phyloP scores from a whole-genome alignment of 2,797 vertebrate species.

The Ara ararauna region DNA sequence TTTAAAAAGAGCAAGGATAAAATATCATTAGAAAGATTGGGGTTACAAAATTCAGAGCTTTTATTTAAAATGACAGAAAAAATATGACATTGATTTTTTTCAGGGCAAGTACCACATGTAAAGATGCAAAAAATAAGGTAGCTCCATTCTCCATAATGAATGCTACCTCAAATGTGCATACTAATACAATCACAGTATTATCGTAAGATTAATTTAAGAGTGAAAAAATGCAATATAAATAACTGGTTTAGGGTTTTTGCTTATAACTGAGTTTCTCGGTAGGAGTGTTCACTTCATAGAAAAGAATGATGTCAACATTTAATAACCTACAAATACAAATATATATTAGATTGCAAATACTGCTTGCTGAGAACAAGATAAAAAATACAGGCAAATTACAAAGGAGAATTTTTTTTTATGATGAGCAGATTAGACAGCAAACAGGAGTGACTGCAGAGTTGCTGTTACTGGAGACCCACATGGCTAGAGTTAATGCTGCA shows the following conservation, averaged over 20 bases:
- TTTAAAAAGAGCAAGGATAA: constrained; percentile 31
- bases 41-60: neutral
- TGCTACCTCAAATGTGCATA: neutral
- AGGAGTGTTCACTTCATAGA: neutral
- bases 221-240: neutral
- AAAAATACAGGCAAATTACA: neutral
- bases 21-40: neutral
- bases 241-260: neutral
- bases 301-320: neutral
- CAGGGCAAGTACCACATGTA: neutral
- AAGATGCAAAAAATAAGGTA: neutral
- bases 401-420: neutral
- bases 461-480: neutral
- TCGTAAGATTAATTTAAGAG: neutral
- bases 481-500: neutral
- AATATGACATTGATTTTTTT: neutral
- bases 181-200: neutral
- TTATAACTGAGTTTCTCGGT: neutral
- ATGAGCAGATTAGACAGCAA: neutral
- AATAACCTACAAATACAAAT: neutral
- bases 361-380: neutral
- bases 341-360: neutral
- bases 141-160: neutral
- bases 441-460: neutral
- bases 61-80: neutral